These are phyloP conservation scores for Oceanodroma tethys DNA, from an alignment of 2,113 vertebrate genomes.

Conservation along the genomic window DNA sequence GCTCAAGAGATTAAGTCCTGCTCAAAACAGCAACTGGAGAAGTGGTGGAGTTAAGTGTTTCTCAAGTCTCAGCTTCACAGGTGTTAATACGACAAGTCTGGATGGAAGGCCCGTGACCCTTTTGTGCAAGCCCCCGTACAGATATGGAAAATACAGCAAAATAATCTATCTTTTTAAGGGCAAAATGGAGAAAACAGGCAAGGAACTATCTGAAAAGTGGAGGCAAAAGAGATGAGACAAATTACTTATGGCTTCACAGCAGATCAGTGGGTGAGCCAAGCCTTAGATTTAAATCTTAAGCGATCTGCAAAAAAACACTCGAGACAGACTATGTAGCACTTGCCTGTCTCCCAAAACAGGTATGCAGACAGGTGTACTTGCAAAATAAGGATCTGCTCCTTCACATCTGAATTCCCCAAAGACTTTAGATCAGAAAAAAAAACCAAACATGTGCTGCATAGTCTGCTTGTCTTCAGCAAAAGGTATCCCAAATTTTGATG, in stretches of 20 bases:
- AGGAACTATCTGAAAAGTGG: neutral
- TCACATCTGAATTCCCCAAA: neutral
- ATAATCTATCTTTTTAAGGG: neutral
- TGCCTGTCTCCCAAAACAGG: neutral
- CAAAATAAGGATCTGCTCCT: neutral
- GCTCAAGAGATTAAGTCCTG: neutral
- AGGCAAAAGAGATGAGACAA: neutral
- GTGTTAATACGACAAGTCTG: neutral
- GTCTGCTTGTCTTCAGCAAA: neutral
- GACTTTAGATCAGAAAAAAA: neutral
- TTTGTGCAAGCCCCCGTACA: neutral
- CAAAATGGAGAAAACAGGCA: neutral
- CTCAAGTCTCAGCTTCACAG: neutral
- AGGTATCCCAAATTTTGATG: neutral
- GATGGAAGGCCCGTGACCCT: neutral
- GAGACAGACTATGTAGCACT: neutral
- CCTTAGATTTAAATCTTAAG: neutral
- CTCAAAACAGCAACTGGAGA: neutral
- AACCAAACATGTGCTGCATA: fast-evolving
- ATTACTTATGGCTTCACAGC: neutral
- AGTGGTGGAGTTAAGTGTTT: neutral
- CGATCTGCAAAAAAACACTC: neutral
- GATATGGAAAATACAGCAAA: neutral
- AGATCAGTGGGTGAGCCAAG: neutral
- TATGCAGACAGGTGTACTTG: no score